Base-by-base conservation (phyloP, 2,888 invertebrate genomes). In the Tetrapedia diversipes region DNA sequence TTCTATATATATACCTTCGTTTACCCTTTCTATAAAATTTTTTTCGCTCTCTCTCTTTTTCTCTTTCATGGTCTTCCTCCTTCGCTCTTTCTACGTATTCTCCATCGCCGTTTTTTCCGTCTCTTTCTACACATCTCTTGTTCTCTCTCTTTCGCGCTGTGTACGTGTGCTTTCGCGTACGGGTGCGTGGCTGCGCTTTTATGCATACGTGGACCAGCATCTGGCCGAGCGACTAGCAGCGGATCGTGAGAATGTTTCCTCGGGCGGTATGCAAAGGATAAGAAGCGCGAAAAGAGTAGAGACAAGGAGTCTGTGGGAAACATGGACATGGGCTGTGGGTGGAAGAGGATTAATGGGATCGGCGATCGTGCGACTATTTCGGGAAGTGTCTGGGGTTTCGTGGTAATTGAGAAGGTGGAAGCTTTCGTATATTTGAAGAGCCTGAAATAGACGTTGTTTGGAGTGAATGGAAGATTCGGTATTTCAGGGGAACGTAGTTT, bases 201-300 rank as follows among this genome's bases (percentile, higher is more conserved):
- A 56, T n/a, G 65, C 45, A n/a, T 27, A 43, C 56, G 34, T 41
- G 53, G 47, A 61, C 56, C 67, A 45, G 60, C 74, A 74, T 60
- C 74, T 67, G 75, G 74, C 39, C 39, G 41, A 6, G 34, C 41
- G 2, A 10, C 45, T 41, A 39, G 19, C 14, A 19, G 19, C 27
- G n/a, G 53, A 73, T 75, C 74, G 74, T 73, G 73, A 75, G 74
- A 66, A 75, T 41, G 59, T 53, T 59, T 37, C 59, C 39, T 8
- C 54, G 47, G 22, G 54, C 60, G 57, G 29, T 51, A 37, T 11
- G 37, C 32, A 10, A 22, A 2, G 37, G 37, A 49, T 49, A 49
- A 49, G 49, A 57, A 70, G 29, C 27, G 32, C 27, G 34, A 29
- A 53, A 45, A 43, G 51, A 53, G 59, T 14, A 24, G 34, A 14